Percentiles rank a stretch among this genome's conserved stretches.
phyloP scores from a whole-genome alignment of 35 echinoderm and acorn worm species.

The Apostichopus parvimensis region DNA sequence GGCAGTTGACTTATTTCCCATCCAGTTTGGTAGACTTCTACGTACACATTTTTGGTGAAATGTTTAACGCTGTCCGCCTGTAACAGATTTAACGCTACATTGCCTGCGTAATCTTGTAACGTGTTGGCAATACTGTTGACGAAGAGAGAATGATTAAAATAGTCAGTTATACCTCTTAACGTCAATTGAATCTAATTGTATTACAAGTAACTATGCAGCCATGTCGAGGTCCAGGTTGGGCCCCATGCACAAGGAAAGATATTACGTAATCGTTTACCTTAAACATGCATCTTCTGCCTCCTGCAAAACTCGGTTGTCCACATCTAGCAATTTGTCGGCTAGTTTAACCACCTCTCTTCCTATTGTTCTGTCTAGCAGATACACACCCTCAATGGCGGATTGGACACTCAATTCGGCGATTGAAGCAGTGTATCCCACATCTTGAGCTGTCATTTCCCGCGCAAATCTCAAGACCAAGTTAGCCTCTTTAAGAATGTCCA shows the following conservation, averaged over 20 bases:
- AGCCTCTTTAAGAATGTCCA: constrained; percentile 49
- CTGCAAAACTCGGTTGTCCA: constrained; percentile 40
- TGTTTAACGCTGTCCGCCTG: constrained; percentile 37
- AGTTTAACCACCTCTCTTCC: constrained; percentile 67
- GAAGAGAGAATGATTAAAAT: too few species aligned
- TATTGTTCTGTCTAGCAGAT: constrained; percentile 38
- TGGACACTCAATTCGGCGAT: constrained; percentile 65
- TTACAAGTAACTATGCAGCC: too few species aligned
- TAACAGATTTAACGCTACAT: constrained; percentile 57
- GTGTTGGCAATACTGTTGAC: constrained; percentile 72
- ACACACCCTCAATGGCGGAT: constrained; percentile 59
- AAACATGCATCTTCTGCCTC: constrained; percentile 62
- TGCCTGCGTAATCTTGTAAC: constrained; percentile 66
- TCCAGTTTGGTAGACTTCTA: constrained; percentile 30
- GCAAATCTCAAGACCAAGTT: constrained; percentile 56
- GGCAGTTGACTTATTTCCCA: constrained; percentile 36
- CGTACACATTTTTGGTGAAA: constrained; percentile 39
- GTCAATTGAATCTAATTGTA: background rate
- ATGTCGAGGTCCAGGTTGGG: background rate
- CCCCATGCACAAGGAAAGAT: background rate
- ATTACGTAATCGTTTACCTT: constrained; percentile 41
- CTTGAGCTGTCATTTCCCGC: constrained; percentile 40
- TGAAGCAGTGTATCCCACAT: constrained; percentile 61
- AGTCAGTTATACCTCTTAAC: background rate
- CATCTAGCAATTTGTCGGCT: constrained; percentile 71